Base-by-base conservation (phyloP, 2,888 invertebrate genomes). In the Drosophila affinis region DNA sequence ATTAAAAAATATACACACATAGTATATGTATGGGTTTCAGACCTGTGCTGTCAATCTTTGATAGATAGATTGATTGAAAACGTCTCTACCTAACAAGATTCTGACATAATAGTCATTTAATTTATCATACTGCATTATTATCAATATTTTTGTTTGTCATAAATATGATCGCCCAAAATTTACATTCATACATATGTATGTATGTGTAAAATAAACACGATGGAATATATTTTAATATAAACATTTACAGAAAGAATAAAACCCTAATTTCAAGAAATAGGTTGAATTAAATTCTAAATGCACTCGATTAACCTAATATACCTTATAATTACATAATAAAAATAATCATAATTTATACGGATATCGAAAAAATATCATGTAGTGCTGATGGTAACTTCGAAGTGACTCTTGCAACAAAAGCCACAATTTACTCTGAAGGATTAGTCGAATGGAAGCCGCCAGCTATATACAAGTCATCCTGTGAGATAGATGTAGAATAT, bases 371-470 rank as follows among this genome's bases (percentile, higher is more conserved):
- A 75, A 81, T 82, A 85, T 81, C 75, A 78, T 94, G 93, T 96
- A 97, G 97, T 95, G 97, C 97, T 93, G 97, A 97, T 94, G 97
- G 97, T 93, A 97, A 97, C 95, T 97, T 97, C 95, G 97, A 97
- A 94, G 97, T 97, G 94, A 97, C 97, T 90, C 95, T 97, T 94
- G 97, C 97, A 95, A 97, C 97, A 92, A 97, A 97, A 94, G 97
- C 97, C 90, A 97, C 96, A 89, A 96, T 97, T 92, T 96, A 96
- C 95, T 94, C 95, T 95, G 96, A 95, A 93, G 98, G 98, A 92
- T 94, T 96, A 93, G 97, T 98, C 93, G 96, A 97, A 92, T 98
- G 98, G 98, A 97, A 98, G 94, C 98, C 98, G 89, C 98, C 98
- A 89, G 98, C 98, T 92, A 98, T 98, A 93, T 98, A 98, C 96